A percentile compares a stretch with the other conserved stretches of the same genome.
These are phyloP conservation scores for Agrilus planipennis DNA, from an alignment of 1,140 invertebrate genomes.

Conservation along the genomic window DNA sequence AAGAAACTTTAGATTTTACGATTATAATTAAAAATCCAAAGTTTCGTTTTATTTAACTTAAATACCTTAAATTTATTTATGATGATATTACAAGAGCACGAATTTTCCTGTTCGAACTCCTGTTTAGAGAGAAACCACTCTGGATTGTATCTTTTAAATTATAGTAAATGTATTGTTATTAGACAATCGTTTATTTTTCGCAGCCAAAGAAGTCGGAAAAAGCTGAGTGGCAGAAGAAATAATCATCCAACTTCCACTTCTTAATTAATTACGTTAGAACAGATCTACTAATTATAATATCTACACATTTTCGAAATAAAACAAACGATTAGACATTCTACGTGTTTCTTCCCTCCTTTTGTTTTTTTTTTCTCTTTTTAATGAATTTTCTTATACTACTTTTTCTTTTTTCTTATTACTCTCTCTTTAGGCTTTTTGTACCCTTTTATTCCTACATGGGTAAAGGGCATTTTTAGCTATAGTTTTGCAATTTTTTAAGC, in stretches of 20 bases:
- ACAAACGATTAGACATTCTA: constrained; percentile 4
- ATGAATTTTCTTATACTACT: no score
- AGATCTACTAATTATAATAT: constrained; percentile 7
- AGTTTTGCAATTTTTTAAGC: no score
- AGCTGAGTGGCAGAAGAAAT: constrained; percentile 72
- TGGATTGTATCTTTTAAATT: not conserved
- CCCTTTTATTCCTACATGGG: no score
- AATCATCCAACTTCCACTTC: constrained; percentile 18
- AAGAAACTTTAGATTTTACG: no score
- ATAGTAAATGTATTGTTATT: not conserved
- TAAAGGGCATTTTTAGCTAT: no score
- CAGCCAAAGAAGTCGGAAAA: constrained; percentile 70
- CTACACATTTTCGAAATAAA: constrained; percentile 1
- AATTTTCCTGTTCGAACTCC: no score
- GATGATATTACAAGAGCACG: not conserved
- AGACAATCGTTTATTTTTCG: constrained; percentile 32
- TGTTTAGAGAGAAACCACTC: no score
- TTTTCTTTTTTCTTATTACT: constrained; percentile 1
- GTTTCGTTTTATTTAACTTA: not conserved
- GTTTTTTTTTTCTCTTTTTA: no score
- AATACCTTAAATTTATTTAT: not conserved
- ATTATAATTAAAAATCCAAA: not conserved
- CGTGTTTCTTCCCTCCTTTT: no score
- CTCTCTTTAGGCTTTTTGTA: not conserved
- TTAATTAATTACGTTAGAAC: constrained; percentile 2